These are phyloP conservation scores for Pachymerium ferrugineum DNA, from an alignment of 2,888 invertebrate genomes.

Conservation along the genomic window DNA sequence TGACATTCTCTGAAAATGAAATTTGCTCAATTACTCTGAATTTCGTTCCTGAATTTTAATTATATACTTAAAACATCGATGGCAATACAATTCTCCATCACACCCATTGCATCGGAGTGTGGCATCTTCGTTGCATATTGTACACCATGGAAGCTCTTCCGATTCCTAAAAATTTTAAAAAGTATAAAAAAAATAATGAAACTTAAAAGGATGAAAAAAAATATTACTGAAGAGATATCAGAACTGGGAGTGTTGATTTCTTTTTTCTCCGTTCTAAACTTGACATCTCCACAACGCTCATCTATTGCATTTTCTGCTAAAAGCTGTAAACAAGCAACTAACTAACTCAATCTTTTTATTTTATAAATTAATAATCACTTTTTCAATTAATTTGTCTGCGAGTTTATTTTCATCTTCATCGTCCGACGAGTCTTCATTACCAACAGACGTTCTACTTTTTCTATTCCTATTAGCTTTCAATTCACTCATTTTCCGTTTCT, in stretches of 20 bases:
- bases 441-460: slow-evolving; percentile 31
- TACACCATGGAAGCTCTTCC: slow-evolving; percentile 70
- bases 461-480: slow-evolving; percentile 36
- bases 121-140: slow-evolving; percentile 78
- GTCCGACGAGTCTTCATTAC: slow-evolving; percentile 40
- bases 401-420: slow-evolving; percentile 39
- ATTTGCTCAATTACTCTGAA: no score
- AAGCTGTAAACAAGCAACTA: background rate
- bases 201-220: background rate
- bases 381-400: slow-evolving; percentile 34
- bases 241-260: slow-evolving; percentile 16
- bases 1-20: slow-evolving; percentile 34
- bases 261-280: background rate
- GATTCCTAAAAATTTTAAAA: slow-evolving; percentile 30
- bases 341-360: background rate
- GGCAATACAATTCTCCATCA: slow-evolving; percentile 72
- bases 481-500: slow-evolving; percentile 36
- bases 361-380: background rate
- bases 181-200: background rate
- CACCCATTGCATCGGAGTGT: slow-evolving; percentile 68
- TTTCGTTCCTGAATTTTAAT: background rate
- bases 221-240: background rate
- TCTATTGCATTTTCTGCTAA: slow-evolving; percentile 4
- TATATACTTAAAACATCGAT: slow-evolving; percentile 63
- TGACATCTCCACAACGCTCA: background rate